phyloP scores from a whole-genome alignment of 2,888 invertebrate genomes.

The Ctena decussata region DNA sequence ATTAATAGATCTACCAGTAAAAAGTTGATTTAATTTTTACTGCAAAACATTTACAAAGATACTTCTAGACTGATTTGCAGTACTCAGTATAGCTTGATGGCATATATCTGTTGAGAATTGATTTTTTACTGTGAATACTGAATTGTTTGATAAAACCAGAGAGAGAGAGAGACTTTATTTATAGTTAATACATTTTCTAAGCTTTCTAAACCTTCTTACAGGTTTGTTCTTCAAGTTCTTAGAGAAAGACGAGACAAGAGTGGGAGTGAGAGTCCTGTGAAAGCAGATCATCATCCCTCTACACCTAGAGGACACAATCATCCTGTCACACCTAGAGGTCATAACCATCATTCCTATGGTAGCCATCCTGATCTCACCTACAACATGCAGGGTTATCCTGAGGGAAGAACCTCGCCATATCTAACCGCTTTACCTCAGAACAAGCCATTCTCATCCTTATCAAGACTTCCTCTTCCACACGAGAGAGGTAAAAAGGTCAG shows the following conservation, averaged over 20 bases:
- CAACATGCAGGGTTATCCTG: conserved; percentile 48
- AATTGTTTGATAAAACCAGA: too few relatives aligned
- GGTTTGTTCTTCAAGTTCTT: conserved; percentile 71
- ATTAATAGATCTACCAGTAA: too few relatives aligned
- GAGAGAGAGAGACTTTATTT: too few relatives aligned
- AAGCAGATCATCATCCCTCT: conserved; percentile 38
- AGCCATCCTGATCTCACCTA: conserved; percentile 78
- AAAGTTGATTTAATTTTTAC: too few relatives aligned
- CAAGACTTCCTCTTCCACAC: conserved; percentile 66
- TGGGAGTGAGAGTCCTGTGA: conserved; percentile 25
- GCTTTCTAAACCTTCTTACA: too few relatives aligned
- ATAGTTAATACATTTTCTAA: too few relatives aligned
- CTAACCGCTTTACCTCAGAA: conserved; percentile 65
- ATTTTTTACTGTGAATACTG: too few relatives aligned
- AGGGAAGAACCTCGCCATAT: conserved; percentile 57
- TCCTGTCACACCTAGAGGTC: too few relatives aligned
- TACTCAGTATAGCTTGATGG: too few relatives aligned
- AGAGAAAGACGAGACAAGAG: conserved; percentile 68
- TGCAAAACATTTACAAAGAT: too few relatives aligned
- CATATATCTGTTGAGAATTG: too few relatives aligned
- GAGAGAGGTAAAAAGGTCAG: conserved; percentile 50
- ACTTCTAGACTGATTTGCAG: too few relatives aligned
- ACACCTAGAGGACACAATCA: conserved; percentile 48
- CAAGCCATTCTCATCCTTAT: conserved; percentile 70
- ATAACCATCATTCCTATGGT: conserved; percentile 60